Conservation (phyloP, 2,797 vertebrate species). For the Halcyon chelicuti region DNA sequence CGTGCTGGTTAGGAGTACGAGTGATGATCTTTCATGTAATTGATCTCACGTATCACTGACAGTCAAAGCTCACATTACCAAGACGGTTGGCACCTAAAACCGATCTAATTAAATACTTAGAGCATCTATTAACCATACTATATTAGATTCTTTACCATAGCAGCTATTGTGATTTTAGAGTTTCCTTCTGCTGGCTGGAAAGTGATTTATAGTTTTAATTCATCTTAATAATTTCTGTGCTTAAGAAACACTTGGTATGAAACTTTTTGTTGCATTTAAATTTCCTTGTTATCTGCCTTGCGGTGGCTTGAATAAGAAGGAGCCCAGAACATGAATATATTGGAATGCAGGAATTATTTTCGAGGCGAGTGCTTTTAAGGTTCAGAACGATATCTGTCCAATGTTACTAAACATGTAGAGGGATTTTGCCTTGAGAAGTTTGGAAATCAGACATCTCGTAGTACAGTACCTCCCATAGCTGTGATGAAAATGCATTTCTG, state of each 20-base stretch:
- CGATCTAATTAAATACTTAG: constrained; percentile 16
- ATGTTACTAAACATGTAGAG: background rate
- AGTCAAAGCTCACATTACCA: background rate
- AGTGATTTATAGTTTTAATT: constrained; percentile 68
- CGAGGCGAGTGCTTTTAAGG: constrained; percentile 4
- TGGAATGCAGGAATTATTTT: constrained; percentile 34
- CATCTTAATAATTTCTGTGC: constrained; percentile 53
- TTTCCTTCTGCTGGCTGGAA: constrained; percentile 8
- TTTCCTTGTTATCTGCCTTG: constrained; percentile 62
- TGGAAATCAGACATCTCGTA: background rate
- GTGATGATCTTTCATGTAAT: background rate
- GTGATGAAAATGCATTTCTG: background rate
- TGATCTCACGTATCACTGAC: background rate
- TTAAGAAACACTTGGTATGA: constrained; percentile 16
- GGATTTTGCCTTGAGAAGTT: background rate
- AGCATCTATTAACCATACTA: background rate
- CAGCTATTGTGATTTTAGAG: background rate
- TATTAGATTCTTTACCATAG: constrained; percentile 8
- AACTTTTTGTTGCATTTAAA: constrained; percentile 65
- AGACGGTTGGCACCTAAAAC: background rate
- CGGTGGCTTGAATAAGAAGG: constrained; percentile 42
- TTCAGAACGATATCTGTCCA: background rate
- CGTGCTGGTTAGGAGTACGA: background rate
- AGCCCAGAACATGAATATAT: constrained; percentile 10
- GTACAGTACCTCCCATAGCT: background rate